phyloP scores from a whole-genome alignment of 2,797 vertebrate species.

The Notamacropus eugenii region DNA sequence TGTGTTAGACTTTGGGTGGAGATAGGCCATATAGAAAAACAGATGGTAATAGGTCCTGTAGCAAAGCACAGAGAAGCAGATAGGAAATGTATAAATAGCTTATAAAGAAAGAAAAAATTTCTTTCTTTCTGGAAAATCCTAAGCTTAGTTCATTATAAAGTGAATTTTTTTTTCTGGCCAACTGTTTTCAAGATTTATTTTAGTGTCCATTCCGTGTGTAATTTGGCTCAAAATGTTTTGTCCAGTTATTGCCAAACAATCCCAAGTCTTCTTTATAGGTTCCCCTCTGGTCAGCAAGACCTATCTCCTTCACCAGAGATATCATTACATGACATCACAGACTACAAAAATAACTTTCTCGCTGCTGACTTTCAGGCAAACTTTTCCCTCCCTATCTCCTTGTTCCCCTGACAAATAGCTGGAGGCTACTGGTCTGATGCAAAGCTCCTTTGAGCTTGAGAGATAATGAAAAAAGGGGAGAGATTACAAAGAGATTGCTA shows the following conservation, averaged over 20 bases:
- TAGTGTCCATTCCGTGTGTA: neutral
- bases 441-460: slow-evolving; percentile 50
- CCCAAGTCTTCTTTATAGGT: too few species aligned
- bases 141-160: neutral
- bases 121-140: neutral
- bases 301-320: neutral
- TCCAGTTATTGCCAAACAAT: neutral
- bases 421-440: slow-evolving; percentile 56
- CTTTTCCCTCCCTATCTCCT: slow-evolving; percentile 19
- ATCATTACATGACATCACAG: neutral
- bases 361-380: slow-evolving; percentile 55
- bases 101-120: neutral
- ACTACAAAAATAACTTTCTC: slow-evolving; percentile 3
- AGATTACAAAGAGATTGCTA: slow-evolving; percentile 60
- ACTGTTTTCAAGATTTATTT: neutral
- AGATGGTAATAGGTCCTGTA: neutral
- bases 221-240: too few species aligned
- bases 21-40: neutral
- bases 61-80: slow-evolving; percentile 31
- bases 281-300: neutral
- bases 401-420: slow-evolving; percentile 57
- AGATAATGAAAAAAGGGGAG: slow-evolving; percentile 44
- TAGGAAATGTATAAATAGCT: neutral
- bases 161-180: neutral
- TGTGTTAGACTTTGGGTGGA: neutral